A percentile compares a stretch with the other conserved stretches of the same genome.
phyloP scores from a whole-genome alignment of 2,888 invertebrate genomes.

The Plagodis dolabraria region DNA sequence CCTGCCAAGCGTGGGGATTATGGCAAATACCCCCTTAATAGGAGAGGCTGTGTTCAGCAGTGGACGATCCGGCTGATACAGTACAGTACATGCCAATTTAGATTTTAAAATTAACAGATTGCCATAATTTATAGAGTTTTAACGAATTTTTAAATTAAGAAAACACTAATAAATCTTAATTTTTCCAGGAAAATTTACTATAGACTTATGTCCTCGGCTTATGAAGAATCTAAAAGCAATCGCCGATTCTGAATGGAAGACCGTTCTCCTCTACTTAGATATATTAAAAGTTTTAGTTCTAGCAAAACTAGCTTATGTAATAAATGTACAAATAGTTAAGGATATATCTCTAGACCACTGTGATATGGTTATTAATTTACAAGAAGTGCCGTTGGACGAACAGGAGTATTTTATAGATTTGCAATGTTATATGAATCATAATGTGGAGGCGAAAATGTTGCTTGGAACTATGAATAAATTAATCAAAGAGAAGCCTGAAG shows the following conservation, averaged over 20 bases:
- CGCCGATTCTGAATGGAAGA: conserved; percentile 70
- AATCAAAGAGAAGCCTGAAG: conserved; percentile 83
- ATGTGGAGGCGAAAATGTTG: conserved; percentile 82
- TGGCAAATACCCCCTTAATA: no score
- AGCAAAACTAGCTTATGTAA: conserved; percentile 69
- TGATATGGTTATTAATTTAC: conserved; percentile 72
- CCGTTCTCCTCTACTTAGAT: conserved; percentile 67
- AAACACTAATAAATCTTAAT: no score
- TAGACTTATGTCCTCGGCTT: conserved; percentile 65
- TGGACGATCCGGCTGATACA: no score
- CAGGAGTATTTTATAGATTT: conserved; percentile 77
- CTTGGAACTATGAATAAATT: conserved; percentile 87
- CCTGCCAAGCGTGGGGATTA: no score
- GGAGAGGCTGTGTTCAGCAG: no score
- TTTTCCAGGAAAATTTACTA: conserved; percentile 73
- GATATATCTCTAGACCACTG: conserved; percentile 63
- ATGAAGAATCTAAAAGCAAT: conserved; percentile 67
- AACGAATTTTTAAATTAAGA: no score
- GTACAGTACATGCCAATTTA: no score
- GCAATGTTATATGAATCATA: conserved; percentile 84
- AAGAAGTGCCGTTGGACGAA: conserved; percentile 68
- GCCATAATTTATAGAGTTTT: no score
- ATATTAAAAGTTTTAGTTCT: conserved; percentile 67
- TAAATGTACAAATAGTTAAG: conserved; percentile 79
- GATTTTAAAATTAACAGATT: no score